Evolutionary conservation across 2,797 vertebrate species (phyloP).

Genomic region (Lutjanus campechanus): DNA sequence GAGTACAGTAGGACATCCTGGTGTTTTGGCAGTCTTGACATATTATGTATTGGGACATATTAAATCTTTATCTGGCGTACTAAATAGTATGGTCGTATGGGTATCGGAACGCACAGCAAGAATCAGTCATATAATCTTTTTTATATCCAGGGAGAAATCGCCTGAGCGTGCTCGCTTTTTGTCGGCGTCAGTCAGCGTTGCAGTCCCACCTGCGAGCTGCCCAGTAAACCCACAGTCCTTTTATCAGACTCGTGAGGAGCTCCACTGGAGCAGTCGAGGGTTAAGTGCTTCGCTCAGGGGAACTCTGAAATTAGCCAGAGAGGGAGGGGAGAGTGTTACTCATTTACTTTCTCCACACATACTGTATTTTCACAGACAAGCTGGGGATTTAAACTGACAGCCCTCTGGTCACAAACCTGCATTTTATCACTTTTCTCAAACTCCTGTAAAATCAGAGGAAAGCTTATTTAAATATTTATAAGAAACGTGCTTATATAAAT

Average conservation of each 20-base stretch:
- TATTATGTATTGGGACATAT: no score
- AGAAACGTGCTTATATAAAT: conserved; percentile 17
- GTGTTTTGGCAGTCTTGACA: no score
- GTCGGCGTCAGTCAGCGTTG: conserved; percentile 12
- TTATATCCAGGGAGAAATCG: background rate
- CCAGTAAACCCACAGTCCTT: conserved; percentile 41
- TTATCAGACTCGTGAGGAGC: conserved; percentile 42
- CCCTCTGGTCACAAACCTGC: conserved; percentile 35
- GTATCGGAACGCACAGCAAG: no score
- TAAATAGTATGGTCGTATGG: no score
- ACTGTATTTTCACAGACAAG: conserved; percentile 49
- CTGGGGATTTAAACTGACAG: conserved; percentile 56
- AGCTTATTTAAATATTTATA: conserved; percentile 35
- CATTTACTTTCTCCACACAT: conserved; percentile 54
- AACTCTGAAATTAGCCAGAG: conserved; percentile 52
- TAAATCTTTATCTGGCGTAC: no score
- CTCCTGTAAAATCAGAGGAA: conserved; percentile 25
- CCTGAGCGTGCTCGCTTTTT: conserved; percentile 10
- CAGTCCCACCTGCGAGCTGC: conserved; percentile 24
- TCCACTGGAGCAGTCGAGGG: conserved; percentile 34
- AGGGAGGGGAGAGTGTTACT: conserved; percentile 20
- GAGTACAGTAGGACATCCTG: no score
- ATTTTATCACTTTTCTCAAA: conserved; percentile 44
- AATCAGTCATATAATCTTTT: background rate
- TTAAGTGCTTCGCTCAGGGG: conserved; percentile 54